Base-by-base conservation (phyloP, 2,797 vertebrate genomes). In the Steatocranus sp. region DNA sequence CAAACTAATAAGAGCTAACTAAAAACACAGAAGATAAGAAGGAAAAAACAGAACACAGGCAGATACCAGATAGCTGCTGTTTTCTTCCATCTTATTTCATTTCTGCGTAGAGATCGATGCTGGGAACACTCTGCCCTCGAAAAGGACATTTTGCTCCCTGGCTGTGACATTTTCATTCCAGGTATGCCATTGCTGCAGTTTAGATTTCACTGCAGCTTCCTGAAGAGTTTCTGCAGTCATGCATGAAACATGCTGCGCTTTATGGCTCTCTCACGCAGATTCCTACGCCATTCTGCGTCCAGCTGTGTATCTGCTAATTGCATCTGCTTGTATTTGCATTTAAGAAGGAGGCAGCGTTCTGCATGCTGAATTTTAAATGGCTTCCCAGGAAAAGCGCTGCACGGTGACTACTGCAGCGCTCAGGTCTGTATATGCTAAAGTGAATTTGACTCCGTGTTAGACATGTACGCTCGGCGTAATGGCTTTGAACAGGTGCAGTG, bases 121-220 rank as follows among this genome's bases (percentile, higher is more conserved):
- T 41, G 63, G 38, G 70, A 83, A 82, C 38, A 2, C 3, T 4
- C n/a, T 50, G 50, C 6, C 49, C 80, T 53, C 9, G 1, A 77
- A 87, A 84, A 77, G 61, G 83, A 83, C 77, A 86, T 74, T 82
- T 76, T 58, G 50, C 77, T 77, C 18, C 2, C 11, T 66, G 66
- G 53, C 75, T 61, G 74, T 75, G 78, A 88, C 83, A 85, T 88
- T 91, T 79, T 80, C 73, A 70, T 78, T 83, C 53, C 15, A 56
- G 68, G 63, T 32, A 74, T 34, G 38, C 76, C 20, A 23, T 14
- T 18, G 38, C 73, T 76, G 50, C 56, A 7, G 17, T 54, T 61
- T 54, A n/a, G 32, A 23, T 83, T 79, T 79, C 36, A 36, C 56
- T 20, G 41, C 84, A 70, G 54, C 11, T 8, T 58, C 53, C 41